Base-by-base conservation (phyloP, 2,113 vertebrate species). In the Phylloscopus trochiloides region DNA sequence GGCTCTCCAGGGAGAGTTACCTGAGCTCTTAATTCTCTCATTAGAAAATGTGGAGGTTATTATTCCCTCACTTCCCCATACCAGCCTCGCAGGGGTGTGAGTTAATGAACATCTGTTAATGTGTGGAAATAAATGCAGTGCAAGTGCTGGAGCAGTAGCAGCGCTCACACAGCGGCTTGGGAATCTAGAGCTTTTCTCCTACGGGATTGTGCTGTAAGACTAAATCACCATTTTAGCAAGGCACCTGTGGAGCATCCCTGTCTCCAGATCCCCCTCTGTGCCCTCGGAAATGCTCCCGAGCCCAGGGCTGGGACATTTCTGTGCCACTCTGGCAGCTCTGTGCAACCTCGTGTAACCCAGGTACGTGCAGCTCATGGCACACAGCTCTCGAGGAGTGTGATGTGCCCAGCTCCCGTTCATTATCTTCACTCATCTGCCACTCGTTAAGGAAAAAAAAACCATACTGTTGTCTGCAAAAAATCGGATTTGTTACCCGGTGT, bases 101-200 rank as follows among this genome's bases (percentile, higher is more conserved):
- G 75, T 92, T 96, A 95, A 94, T 90, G 85, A 93, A n/a, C 79
- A 55, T 96, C 91, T 92, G 81, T 52, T 78, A 54, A 51, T 26
- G 40, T 55, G 88, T 83, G 47, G 75, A 65, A 82, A 19, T 61
- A 47, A 86, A 45, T 28, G 25, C 65, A 42, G 57, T 51, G 28
- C 2, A 74, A 92, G 50, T 52, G 61, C 61, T 17, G 8, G n/a
- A 74, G 80, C 19, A 17, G 54, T 8, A 22, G 43, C 17, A 38
- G 48, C 19, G 19, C 51, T 91, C 40, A 10, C 18, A 29, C 34
- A 16, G 80, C 20, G 3, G 5, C 0, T 20, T 68, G 80, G 80
- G 47, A 11, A 42, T 48, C 50, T 20, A 66, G 73, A 81, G 43
- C 19, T 28, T 68, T 57, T 57, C 57, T 52, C 31, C 36, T 67